Evolutionary conservation across 2,888 invertebrate species (phyloP).

Genomic region (Leptinotarsa peninsularis): DNA sequence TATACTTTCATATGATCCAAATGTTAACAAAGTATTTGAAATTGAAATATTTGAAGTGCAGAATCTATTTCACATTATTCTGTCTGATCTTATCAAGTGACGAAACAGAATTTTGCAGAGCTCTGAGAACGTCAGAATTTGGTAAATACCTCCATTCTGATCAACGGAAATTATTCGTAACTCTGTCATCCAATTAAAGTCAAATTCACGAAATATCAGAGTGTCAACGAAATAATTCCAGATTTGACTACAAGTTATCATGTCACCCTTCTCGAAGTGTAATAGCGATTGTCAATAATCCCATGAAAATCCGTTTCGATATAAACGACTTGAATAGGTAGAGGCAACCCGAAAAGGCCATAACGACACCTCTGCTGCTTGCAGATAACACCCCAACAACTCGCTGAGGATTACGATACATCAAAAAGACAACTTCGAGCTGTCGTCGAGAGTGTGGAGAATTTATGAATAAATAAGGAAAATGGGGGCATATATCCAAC

Average conservation of each 20-base stretch:
- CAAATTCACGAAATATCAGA: not conserved
- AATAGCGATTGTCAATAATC: slow-evolving; percentile 23
- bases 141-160: not conserved
- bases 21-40: no score
- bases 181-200: slow-evolving; percentile 14
- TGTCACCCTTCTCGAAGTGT: slow-evolving; percentile 10
- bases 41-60: no score
- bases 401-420: slow-evolving; percentile 26
- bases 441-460: slow-evolving; percentile 10
- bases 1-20: no score
- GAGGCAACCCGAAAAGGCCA: slow-evolving; percentile 29
- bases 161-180: not conserved
- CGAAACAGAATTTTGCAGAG: not conserved
- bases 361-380: slow-evolving; percentile 31
- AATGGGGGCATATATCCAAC: not conserved
- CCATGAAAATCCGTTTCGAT: slow-evolving; percentile 29
- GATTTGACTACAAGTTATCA: slow-evolving; percentile 10
- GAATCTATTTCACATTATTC: not conserved
- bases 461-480: slow-evolving; percentile 19
- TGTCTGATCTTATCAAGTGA: not conserved
- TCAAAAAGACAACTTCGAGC: slow-evolving; percentile 24
- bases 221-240: slow-evolving; percentile 8
- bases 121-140: not conserved
- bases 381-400: slow-evolving; percentile 34
- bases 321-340: slow-evolving; percentile 32